phyloP scores from a whole-genome alignment of 2,888 invertebrate species.

The Cyclophora albipunctata region DNA sequence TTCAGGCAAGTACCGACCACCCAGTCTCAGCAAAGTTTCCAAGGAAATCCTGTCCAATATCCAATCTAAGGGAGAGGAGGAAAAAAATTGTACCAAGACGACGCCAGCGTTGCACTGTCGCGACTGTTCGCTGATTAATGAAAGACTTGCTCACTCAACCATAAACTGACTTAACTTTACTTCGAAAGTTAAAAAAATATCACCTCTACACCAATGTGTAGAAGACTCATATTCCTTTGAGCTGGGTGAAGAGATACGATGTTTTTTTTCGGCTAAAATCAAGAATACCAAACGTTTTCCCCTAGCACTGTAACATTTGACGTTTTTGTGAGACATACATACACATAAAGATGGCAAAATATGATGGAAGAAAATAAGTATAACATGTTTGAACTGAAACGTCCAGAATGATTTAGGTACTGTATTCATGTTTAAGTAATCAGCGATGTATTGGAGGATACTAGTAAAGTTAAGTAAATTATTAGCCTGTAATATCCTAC shows the following conservation, averaged over 20 bases:
- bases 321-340: constrained; percentile 68
- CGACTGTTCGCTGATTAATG: constrained; percentile 73
- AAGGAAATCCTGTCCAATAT: constrained; percentile 72
- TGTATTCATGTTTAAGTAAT: background rate
- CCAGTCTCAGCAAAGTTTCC: constrained; percentile 59
- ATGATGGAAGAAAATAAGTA: constrained; percentile 38
- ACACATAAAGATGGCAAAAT: constrained; percentile 65
- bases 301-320: constrained; percentile 72
- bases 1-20: constrained; percentile 41
- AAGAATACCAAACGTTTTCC: constrained; percentile 72
- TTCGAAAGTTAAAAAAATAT: constrained; percentile 4
- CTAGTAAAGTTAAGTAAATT: no score
- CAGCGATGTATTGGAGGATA: no score
- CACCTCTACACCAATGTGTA: background rate
- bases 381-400: constrained; percentile 1
- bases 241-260: constrained; percentile 12
- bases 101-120: constrained; percentile 70
- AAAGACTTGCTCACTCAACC: constrained; percentile 60
- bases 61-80: constrained; percentile 69
- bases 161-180: constrained; percentile 40
- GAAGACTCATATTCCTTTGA: constrained; percentile 16
- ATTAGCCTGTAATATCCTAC: no score
- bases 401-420: background rate
- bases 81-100: constrained; percentile 69
- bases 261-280: constrained; percentile 18